phyloP scores from a whole-genome alignment of 2,888 invertebrate species.

The Xanthorhoe spadicearia region DNA sequence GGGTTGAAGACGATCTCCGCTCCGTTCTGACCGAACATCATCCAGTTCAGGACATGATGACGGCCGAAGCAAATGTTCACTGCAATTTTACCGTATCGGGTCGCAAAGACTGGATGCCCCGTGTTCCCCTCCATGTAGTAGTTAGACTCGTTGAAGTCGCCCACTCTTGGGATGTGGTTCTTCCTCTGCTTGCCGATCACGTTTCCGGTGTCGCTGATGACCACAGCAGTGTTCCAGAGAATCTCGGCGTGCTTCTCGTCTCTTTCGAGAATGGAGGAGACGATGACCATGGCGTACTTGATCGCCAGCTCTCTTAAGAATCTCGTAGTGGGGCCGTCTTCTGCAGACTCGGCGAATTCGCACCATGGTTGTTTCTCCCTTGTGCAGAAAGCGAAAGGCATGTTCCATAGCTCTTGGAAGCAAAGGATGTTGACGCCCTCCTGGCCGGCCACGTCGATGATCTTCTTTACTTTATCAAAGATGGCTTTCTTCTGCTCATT shows the following conservation, averaged over 20 bases:
- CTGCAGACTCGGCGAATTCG: conserved; percentile 97
- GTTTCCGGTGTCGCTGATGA: conserved; percentile 94
- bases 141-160: conserved; percentile 99
- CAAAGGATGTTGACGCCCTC: conserved; percentile 96
- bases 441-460: conserved; percentile 92
- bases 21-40: conserved; percentile 98
- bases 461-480: conserved; percentile 89
- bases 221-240: conserved; percentile 98
- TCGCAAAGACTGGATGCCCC: conserved; percentile 97
- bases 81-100: conserved; percentile 94
- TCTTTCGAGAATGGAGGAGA: conserved; percentile 97
- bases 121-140: conserved; percentile 98
- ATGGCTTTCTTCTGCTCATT: conserved; percentile 92
- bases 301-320: conserved; percentile 92
- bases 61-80: conserved; percentile 99
- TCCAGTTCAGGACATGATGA: conserved; percentile 99
- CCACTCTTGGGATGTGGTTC: conserved; percentile 99
- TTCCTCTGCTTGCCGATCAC: conserved; percentile 98
- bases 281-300: conserved; percentile 96
- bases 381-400: conserved; percentile 99
- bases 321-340: conserved; percentile 93
- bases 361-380: conserved; percentile 98
- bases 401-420: conserved; percentile 98
- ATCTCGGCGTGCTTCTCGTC: conserved; percentile 94
- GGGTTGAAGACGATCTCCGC: conserved; percentile 99